These are phyloP conservation scores for Andrena fulva DNA, from an alignment of 2,888 invertebrate species.

Conservation along the genomic window DNA sequence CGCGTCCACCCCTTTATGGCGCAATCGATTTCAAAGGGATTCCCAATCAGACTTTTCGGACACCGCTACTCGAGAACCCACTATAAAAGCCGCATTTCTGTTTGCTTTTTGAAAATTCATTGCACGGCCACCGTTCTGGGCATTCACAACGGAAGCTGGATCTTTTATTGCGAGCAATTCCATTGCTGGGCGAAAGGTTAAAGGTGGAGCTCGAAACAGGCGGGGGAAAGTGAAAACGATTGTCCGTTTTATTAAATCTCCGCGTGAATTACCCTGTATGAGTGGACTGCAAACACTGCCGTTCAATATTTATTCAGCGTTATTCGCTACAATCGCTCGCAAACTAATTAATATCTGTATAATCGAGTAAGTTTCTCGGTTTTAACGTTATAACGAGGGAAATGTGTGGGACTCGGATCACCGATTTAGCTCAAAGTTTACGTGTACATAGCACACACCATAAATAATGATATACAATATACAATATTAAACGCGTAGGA, in stretches of 20 bases:
- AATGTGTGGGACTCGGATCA: background rate
- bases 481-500: too few relatives aligned
- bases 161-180: background rate
- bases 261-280: background rate
- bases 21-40: background rate
- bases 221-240: background rate
- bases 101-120: background rate
- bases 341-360: background rate
- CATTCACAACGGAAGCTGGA: background rate
- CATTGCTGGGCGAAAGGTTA: background rate
- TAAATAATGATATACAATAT: too few relatives aligned
- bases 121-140: background rate
- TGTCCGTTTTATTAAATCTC: constrained; percentile 9
- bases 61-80: background rate
- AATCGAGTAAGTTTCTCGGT: background rate
- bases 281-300: background rate
- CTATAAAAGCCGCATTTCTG: background rate
- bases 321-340: background rate
- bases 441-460: too few relatives aligned
- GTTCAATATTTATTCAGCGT: background rate
- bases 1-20: background rate
- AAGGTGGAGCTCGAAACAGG: background rate
- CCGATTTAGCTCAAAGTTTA: background rate
- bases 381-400: background rate
- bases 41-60: background rate